Percentiles rank a stretch among this genome's conserved stretches.
Conservation (phyloP, 2,797 vertebrate genomes). For the Myioborus miniatus region DNA sequence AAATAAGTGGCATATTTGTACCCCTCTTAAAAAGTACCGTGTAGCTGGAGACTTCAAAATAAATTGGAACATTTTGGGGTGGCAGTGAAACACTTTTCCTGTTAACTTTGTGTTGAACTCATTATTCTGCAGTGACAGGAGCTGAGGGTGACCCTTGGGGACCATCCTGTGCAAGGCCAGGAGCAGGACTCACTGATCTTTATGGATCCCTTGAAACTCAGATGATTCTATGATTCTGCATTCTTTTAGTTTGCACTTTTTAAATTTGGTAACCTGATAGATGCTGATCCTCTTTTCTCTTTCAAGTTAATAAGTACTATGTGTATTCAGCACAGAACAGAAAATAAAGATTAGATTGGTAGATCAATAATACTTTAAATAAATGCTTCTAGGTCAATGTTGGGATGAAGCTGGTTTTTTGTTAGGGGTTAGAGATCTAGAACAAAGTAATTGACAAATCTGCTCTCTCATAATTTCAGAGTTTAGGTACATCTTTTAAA, state of each 20-base stretch:
- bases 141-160: neutral
- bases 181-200: neutral
- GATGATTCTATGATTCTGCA: neutral
- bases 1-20: neutral
- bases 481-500: neutral
- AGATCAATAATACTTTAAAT: neutral
- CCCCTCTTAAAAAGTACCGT: neutral
- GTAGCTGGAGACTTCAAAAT: neutral
- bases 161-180: neutral
- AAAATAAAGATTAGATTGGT: neutral
- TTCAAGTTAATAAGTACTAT: neutral
- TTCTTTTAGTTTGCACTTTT: neutral
- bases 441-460: neutral
- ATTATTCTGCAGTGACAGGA: neutral
- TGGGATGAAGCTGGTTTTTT: neutral
- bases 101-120: neutral
- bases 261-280: neutral
- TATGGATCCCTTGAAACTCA: neutral
- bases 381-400: neutral
- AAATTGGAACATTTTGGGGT: neutral
- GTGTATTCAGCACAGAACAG: neutral
- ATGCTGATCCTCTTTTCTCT: neutral
- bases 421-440: neutral
- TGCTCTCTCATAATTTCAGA: neutral
- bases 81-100: neutral